A percentile compares a stretch with the other conserved stretches of the same genome.
Evolutionary conservation across 2,888 invertebrate species (phyloP).

Genomic region (Eudemis profundana): DNA sequence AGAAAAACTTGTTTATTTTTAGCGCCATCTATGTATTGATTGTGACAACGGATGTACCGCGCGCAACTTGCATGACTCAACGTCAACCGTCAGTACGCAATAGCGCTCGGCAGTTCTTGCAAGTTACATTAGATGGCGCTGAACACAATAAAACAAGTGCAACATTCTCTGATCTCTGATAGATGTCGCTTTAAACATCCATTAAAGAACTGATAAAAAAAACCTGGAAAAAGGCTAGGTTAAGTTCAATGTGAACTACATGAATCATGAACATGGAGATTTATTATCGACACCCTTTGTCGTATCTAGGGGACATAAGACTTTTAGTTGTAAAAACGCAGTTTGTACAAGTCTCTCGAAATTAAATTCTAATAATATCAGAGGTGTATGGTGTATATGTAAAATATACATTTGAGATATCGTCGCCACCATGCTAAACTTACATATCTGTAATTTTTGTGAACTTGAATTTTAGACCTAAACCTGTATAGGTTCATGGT

Average conservation of each 20-base stretch:
- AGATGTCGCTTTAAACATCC: slow-evolving; percentile 15
- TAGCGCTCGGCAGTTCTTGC: slow-evolving; percentile 8
- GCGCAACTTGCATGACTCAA: neutral
- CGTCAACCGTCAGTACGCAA: neutral
- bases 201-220: neutral
- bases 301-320: too few relatives aligned
- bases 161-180: neutral
- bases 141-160: neutral
- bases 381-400: too few relatives aligned
- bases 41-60: neutral
- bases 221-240: neutral
- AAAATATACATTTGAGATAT: too few relatives aligned
- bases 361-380: too few relatives aligned
- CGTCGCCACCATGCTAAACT: too few relatives aligned
- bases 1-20: neutral
- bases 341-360: too few relatives aligned
- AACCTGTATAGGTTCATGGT: too few relatives aligned
- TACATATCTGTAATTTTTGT: too few relatives aligned
- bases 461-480: too few relatives aligned
- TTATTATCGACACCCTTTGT: too few relatives aligned
- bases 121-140: slow-evolving; percentile 19
- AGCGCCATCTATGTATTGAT: slow-evolving; percentile 32
- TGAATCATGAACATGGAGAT: neutral
- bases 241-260: neutral
- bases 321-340: too few relatives aligned